Percentiles rank a stretch among this genome's conserved stretches.
Evolutionary conservation across 2,113 vertebrate species (phyloP).

Genomic region (Neotragus pygmaeus): DNA sequence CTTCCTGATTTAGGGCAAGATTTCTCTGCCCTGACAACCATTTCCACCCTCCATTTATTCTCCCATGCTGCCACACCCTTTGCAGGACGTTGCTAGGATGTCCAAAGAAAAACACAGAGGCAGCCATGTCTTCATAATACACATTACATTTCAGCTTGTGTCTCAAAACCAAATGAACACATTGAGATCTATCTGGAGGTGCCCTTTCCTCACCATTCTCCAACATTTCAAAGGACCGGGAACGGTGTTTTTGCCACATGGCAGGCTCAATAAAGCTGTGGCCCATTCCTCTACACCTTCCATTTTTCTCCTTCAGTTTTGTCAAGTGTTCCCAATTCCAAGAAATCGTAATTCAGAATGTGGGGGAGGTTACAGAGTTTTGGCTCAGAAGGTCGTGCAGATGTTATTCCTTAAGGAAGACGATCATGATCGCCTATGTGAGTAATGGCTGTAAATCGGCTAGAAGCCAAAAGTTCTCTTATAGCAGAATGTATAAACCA

Average conservation of each 20-base stretch:
- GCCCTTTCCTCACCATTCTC: not conserved
- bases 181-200: not conserved
- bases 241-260: conserved; percentile 29
- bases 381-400: conserved; percentile 81
- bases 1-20: not conserved
- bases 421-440: conserved; percentile 81
- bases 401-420: conserved; percentile 88
- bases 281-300: conserved; percentile 63
- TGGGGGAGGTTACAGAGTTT: conserved; percentile 75
- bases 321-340: conserved; percentile 75
- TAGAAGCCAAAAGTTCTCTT: conserved; percentile 82
- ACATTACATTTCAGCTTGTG: not conserved
- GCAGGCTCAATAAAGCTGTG: conserved; percentile 62
- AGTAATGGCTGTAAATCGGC: conserved; percentile 83
- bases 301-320: conserved; percentile 69
- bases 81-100: not conserved
- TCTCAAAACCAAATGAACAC: not conserved
- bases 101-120: not conserved
- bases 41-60: not conserved
- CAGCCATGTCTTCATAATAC: not conserved
- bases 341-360: conserved; percentile 80
- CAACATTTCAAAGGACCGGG: not conserved
- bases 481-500: conserved; percentile 83
- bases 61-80: conserved; percentile 30
- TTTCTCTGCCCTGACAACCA: not conserved